Conservation (phyloP, 1,140 invertebrate genomes). For the Agraylea sexmaculata region DNA sequence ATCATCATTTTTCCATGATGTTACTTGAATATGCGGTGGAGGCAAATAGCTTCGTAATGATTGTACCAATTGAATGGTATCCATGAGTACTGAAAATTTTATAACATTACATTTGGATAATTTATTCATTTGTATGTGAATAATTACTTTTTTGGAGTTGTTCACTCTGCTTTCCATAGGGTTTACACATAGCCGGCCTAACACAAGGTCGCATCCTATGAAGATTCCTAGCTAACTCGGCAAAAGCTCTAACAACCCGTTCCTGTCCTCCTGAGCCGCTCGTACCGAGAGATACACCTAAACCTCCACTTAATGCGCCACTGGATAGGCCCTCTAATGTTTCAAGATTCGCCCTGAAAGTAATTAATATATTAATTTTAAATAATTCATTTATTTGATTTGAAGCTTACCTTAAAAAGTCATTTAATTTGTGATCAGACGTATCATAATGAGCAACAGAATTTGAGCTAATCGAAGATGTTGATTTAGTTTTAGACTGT, state of each 20-base stretch:
- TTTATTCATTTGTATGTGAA: background rate
- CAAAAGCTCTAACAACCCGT: slow-evolving; percentile 69
- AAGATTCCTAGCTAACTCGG: slow-evolving; percentile 76
- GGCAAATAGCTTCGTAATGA: slow-evolving; percentile 70
- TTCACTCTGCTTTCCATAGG: slow-evolving; percentile 78
- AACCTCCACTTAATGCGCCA: slow-evolving; percentile 19
- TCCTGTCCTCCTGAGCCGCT: slow-evolving; percentile 51
- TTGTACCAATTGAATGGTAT: slow-evolving; percentile 75
- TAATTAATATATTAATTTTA: slow-evolving; percentile 1
- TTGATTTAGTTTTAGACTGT: slow-evolving; percentile 15
- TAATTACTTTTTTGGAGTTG: slow-evolving; percentile 72
- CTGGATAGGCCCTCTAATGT: slow-evolving; percentile 50
- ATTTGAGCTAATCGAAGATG: slow-evolving; percentile 14
- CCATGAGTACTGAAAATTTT: slow-evolving; percentile 55
- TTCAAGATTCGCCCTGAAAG: slow-evolving; percentile 51
- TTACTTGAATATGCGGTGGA: slow-evolving; percentile 73
- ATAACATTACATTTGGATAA: background rate
- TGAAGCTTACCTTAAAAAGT: slow-evolving; percentile 33
- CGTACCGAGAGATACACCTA: slow-evolving; percentile 12
- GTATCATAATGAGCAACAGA: slow-evolving; percentile 29
- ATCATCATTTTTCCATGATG: slow-evolving; percentile 78
- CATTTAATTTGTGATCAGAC: slow-evolving; percentile 38
- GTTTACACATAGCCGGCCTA: slow-evolving; percentile 75
- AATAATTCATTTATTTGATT: background rate
- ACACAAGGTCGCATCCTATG: slow-evolving; percentile 74